Base-by-base conservation (phyloP, 1,140 invertebrate species). In the Camponotus vicinus region DNA sequence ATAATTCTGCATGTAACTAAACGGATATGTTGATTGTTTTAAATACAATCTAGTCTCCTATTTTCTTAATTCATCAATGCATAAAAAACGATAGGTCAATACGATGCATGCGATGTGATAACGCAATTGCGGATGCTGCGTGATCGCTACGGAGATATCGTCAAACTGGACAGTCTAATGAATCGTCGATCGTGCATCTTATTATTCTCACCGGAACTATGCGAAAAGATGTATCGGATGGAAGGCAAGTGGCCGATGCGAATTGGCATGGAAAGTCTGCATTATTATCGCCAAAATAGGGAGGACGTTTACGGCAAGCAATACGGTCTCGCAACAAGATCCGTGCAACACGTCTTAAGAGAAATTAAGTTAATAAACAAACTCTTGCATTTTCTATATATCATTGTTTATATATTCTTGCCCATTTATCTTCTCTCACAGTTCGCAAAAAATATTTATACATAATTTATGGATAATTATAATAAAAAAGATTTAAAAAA, bases 211-310 rank as follows among this genome's bases (percentile, higher is more conserved):
- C 70, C 91, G 5, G 92, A 93, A n/a, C 45, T 92, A 7, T 91
- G 92, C 76, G 92, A 94, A 75, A 92, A 92, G 85, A 93, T 95
- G 92, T 94, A 94, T 86, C 84, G 94, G 3, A 8, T 91, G 9
- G 93, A 95, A 90, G 93, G 94, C 32, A n/a, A 66, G 2, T 94
- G 93, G 92, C 95, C 94, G 5, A 34, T 40, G 4, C 88, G 94
- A 71, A 80, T 92, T 21, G 90, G 92, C 1, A 91, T 95, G 49
- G 90, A 94, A 27, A 88, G 91, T 7, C 77, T 94, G 18, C 89
- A 87, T 40, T 80, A 92, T 80, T 95, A 95, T 84, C 86, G 94
- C 11, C 78, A 91, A 34, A 91, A 79, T 76, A 80, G 90, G 18
- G 88, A 91, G 9, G 87, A 90, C 42, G 88, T 93, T 64, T 93